Percentiles rank a stretch among this genome's conserved stretches.
Conservation (phyloP, 2,888 invertebrate genomes). For the Dromius quadrimaculatus region DNA sequence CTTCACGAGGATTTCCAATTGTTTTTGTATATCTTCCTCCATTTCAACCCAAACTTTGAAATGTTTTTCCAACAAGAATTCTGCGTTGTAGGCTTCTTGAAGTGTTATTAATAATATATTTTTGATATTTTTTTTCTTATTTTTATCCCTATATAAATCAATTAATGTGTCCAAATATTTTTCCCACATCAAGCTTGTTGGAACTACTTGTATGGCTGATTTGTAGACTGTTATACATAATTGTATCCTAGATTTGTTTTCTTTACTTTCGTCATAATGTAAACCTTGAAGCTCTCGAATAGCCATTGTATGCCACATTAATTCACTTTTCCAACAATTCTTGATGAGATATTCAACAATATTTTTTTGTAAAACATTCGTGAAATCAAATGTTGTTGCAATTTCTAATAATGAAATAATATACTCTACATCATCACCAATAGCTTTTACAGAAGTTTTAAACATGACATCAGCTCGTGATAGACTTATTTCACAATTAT, state of each 20-base stretch:
- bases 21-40: slow-evolving; percentile 55
- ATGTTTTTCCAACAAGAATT: slow-evolving; percentile 59
- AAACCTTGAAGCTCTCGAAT: slow-evolving; percentile 71
- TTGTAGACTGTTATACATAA: slow-evolving; percentile 68
- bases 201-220: slow-evolving; percentile 67
- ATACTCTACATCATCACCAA: slow-evolving; percentile 69
- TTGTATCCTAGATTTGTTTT: slow-evolving; percentile 66
- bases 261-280: slow-evolving; percentile 58
- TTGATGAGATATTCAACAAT: slow-evolving; percentile 69
- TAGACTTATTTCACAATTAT: slow-evolving; percentile 66
- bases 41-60: slow-evolving; percentile 62
- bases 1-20: slow-evolving; percentile 57
- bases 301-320: slow-evolving; percentile 73
- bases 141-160: slow-evolving; percentile 68
- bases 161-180: slow-evolving; percentile 71
- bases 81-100: slow-evolving; percentile 57
- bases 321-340: slow-evolving; percentile 68
- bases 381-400: slow-evolving; percentile 71
- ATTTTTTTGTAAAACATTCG: slow-evolving; percentile 70
- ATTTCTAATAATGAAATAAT: slow-evolving; percentile 73
- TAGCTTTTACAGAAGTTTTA: slow-evolving; percentile 71
- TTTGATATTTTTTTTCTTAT: slow-evolving; percentile 66
- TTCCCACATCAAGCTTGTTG: slow-evolving; percentile 70
- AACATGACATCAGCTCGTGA: slow-evolving; percentile 74
- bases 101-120: slow-evolving; percentile 69